Base-by-base conservation (phyloP, 2,113 vertebrate genomes). In the Chelonoidis abingdonii region DNA sequence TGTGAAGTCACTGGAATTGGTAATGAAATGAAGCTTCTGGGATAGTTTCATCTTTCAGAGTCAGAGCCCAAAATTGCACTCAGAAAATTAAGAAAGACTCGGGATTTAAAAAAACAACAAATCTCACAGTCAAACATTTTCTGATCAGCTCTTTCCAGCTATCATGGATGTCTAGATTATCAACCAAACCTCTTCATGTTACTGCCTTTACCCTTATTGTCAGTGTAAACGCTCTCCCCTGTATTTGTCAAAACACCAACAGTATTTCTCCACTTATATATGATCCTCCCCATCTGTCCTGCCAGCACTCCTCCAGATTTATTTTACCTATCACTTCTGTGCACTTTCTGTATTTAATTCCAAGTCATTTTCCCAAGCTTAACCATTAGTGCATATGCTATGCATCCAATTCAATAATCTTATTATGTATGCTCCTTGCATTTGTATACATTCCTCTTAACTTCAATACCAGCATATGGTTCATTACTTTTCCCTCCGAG, bases 271-370 rank as follows among this genome's bases (percentile, higher is more conserved):
- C 86, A 86, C 78, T 85, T 87, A 1, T 75, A 94, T 84, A 90
- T 22, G 5, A 78, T 94, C 87, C 44, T 52, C 86, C 92, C 89
- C 92, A 94, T 80, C 89, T 98, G 96, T 65, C 94, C 95, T 93
- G 6, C 82, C 83, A 96, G 82, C 72, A 84, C 81, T 86, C 69
- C 86, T 95, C 92, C 35, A 5, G 93, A 94, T 96, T 97, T 97
- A 95, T 95, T 98, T 98, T 89, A 38, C 91, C 89, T 97, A 85
- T 97, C 90, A 69, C 96, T 95, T 96, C 89, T 62, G 69, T 79
- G 81, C 87, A 93, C 72, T 89, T 52, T 41, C 89, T 96, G 19
- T 95, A 29, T 97, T 98, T 98, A 97, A 97, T 97, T 97, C 94
- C 59, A 97, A 97, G 91, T 91, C 7, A 87, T 95, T 97, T 95